A percentile compares a stretch with the other conserved stretches of the same genome.
Evolutionary conservation across 2,888 invertebrate genomes (phyloP).

Genomic region (Callyntrura guangdongensis): DNA sequence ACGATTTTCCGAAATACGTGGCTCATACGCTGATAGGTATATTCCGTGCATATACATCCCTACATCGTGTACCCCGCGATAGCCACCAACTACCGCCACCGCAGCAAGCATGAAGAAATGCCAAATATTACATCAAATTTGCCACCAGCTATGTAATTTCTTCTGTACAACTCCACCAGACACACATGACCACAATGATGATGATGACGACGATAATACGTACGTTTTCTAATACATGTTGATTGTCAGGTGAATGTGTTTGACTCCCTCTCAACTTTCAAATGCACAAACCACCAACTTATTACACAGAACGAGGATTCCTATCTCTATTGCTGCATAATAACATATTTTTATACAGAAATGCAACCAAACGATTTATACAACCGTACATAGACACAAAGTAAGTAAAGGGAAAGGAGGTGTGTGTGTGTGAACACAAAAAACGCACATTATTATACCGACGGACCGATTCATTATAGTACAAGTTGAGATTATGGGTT

Average conservation of each 20-base stretch:
- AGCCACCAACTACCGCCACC: background rate
- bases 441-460: conserved; percentile 41
- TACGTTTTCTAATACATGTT: background rate
- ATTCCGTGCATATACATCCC: background rate
- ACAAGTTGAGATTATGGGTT: conserved; percentile 71
- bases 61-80: background rate
- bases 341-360: background rate
- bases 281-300: background rate
- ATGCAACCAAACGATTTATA: background rate
- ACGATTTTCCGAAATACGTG: background rate
- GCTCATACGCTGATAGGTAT: background rate
- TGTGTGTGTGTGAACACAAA: conserved; percentile 49
- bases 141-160: background rate
- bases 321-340: background rate
- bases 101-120: background rate
- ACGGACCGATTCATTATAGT: conserved; percentile 2
- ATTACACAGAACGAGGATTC: background rate
- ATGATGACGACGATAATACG: conserved; percentile 3
- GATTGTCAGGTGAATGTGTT: background rate
- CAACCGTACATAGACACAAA: background rate
- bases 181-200: conserved; percentile 16
- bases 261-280: background rate
- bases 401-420: background rate
- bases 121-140: conserved; percentile 13
- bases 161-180: background rate